These are phyloP conservation scores for Saguinus imperator DNA, from an alignment of 2,113 vertebrate genomes.

Conservation along the genomic window DNA sequence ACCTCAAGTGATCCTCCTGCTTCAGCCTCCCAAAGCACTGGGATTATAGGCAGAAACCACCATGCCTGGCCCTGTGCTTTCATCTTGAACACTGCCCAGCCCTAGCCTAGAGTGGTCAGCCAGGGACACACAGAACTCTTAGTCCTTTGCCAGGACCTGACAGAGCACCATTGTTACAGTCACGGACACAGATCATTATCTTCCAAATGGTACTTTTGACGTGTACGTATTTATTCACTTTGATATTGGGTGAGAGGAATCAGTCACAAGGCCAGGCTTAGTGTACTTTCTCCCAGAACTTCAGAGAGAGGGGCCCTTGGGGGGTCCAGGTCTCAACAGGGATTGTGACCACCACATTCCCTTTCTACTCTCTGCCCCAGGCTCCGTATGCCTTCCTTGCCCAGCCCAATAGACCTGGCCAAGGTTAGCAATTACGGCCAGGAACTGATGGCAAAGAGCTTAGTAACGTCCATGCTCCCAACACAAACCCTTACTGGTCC, in stretches of 20 bases:
- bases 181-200: neutral
- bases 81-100: too few relatives aligned
- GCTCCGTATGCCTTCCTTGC: accelerated
- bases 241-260: neutral
- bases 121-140: neutral
- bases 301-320: neutral
- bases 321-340: neutral
- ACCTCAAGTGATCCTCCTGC: too few relatives aligned
- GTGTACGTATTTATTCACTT: neutral
- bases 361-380: neutral
- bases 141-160: neutral
- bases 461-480: neutral
- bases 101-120: neutral
- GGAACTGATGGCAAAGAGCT: neutral
- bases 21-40: too few relatives aligned
- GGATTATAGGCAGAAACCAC: too few relatives aligned
- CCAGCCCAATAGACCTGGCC: neutral
- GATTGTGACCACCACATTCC: neutral
- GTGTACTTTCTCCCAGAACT: neutral
- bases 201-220: constrained; percentile 5
- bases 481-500: neutral
- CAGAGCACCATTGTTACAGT: constrained; percentile 30
- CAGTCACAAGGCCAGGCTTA: neutral
- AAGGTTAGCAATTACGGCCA: neutral
- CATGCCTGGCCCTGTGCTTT: too few relatives aligned